phyloP scores from a whole-genome alignment of 2,113 vertebrate genomes.

The Chinchilla lanigera region DNA sequence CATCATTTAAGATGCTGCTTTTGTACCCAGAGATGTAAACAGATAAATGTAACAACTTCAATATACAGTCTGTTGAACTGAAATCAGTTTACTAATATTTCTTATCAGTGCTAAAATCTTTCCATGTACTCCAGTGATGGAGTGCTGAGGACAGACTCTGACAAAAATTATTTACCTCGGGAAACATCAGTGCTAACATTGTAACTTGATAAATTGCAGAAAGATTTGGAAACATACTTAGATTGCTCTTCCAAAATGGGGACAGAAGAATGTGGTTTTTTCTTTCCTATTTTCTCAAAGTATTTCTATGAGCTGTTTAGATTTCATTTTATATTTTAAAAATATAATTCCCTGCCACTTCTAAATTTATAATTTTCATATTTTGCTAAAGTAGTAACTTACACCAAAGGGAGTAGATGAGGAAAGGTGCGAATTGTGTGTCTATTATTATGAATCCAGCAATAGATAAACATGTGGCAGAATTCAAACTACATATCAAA shows the following conservation, averaged over 20 bases:
- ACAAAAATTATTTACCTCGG: not conserved
- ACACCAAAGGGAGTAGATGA: not conserved
- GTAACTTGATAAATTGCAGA: not conserved
- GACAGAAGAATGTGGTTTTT: not conserved
- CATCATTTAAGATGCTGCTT: slow-evolving; percentile 64
- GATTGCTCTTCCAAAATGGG: not conserved
- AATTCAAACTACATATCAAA: not conserved
- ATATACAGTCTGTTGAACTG: not conserved
- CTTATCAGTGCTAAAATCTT: slow-evolving; percentile 42
- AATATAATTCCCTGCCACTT: slow-evolving; percentile 2
- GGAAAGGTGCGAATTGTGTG: not conserved
- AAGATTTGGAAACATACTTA: not conserved
- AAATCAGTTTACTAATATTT: slow-evolving; percentile 61
- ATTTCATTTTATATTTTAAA: slow-evolving; percentile 27
- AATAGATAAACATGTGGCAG: not conserved
- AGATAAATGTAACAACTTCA: slow-evolving; percentile 62
- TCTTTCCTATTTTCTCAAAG: not conserved
- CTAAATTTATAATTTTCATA: not conserved
- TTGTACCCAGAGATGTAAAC: slow-evolving; percentile 61
- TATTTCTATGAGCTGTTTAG: not conserved
- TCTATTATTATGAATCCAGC: not conserved
- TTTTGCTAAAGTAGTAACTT: slow-evolving; percentile 31
- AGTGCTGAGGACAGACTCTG: not conserved
- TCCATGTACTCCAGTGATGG: not conserved
- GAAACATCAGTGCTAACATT: not conserved